phyloP scores from a whole-genome alignment of 2,888 invertebrate genomes.

The Drosophila ezoana region DNA sequence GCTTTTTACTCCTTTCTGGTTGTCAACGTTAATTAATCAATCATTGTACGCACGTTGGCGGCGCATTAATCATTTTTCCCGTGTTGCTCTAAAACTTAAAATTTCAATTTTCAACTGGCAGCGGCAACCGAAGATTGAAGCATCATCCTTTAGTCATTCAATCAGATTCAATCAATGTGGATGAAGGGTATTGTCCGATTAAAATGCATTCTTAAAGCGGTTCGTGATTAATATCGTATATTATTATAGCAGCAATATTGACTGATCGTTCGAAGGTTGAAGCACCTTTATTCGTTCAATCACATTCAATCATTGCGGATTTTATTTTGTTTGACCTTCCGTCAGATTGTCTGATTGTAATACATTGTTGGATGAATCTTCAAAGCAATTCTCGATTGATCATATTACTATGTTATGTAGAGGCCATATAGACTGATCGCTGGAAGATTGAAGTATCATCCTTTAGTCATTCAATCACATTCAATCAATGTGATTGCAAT shows the following conservation, averaged over 20 bases:
- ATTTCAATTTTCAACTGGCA: slow-evolving; percentile 45
- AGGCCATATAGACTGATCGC: too few relatives aligned
- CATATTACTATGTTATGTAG: too few relatives aligned
- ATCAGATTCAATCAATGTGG: slow-evolving; percentile 28
- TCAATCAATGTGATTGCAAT: slow-evolving; percentile 15
- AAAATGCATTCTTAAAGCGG: too few relatives aligned
- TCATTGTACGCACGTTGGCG: slow-evolving; percentile 68
- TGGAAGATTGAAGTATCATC: slow-evolving; percentile 28
- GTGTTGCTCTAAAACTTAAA: slow-evolving; percentile 46
- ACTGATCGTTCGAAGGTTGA: too few relatives aligned
- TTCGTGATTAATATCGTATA: too few relatives aligned
- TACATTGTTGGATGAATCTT: too few relatives aligned
- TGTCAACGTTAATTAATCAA: slow-evolving; percentile 80
- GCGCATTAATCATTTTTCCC: slow-evolving; percentile 71
- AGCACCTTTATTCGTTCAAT: neutral
- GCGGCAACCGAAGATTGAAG: slow-evolving; percentile 1
- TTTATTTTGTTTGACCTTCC: neutral
- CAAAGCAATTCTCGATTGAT: too few relatives aligned
- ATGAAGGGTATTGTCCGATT: neutral
- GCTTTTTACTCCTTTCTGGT: slow-evolving; percentile 57
- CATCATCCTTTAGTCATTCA: slow-evolving; percentile 49
- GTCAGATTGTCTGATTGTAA: neutral
- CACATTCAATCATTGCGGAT: slow-evolving; percentile 3
- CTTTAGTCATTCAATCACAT: slow-evolving; percentile 45
- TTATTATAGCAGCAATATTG: too few relatives aligned